phyloP scores from a whole-genome alignment of 2,888 invertebrate species.

The Dione vanillae region DNA sequence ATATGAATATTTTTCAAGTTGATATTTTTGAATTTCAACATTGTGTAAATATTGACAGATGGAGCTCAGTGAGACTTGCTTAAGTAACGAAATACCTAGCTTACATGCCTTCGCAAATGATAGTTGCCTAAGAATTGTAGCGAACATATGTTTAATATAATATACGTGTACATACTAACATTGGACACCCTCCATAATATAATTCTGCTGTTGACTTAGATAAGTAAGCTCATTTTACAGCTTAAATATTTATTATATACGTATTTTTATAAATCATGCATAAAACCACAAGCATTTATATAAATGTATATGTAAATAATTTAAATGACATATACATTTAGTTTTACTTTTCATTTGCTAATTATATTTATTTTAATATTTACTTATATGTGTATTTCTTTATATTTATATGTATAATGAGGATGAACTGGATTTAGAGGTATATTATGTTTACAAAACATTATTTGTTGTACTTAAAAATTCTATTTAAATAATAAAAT shows the following conservation, averaged over 20 bases:
- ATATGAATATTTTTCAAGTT: neutral
- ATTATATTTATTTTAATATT: conserved; percentile 7
- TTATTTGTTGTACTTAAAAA: neutral
- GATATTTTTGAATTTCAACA: no score
- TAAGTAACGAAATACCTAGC: neutral
- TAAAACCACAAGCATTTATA: conserved; percentile 44
- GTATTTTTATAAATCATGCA: neutral
- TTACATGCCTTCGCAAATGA: neutral
- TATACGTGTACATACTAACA: no score
- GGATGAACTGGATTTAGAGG: conserved; percentile 11
- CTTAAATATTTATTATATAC: neutral
- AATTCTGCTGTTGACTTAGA: neutral
- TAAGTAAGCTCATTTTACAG: neutral
- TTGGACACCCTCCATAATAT: neutral
- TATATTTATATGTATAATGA: conserved; percentile 2
- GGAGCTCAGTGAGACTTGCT: neutral
- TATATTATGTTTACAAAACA: neutral
- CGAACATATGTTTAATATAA: neutral
- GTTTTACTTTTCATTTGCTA: neutral
- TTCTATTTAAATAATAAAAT: neutral
- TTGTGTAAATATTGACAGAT: neutral
- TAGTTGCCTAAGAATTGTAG: neutral
- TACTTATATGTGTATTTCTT: conserved; percentile 3
- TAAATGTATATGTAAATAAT: neutral
- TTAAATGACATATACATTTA: neutral